Conservation (phyloP, 2,888 invertebrate genomes). For the Gortyna flavago region DNA sequence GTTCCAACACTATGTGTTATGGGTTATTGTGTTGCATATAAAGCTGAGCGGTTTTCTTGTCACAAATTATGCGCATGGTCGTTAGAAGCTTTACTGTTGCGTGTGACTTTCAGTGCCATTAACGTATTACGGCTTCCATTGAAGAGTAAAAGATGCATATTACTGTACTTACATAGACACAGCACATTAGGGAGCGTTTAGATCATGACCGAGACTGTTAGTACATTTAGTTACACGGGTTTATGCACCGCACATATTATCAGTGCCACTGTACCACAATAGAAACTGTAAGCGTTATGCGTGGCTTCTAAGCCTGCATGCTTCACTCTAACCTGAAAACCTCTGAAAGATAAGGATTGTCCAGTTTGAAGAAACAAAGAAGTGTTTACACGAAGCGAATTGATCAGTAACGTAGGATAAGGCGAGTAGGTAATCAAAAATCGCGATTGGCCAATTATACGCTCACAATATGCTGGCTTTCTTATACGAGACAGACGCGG, state of each 20-base stretch:
- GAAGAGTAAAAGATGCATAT: background rate
- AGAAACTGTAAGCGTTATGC: background rate
- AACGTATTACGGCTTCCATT: background rate
- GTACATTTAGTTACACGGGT: background rate
- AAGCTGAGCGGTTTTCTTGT: conserved; percentile 23
- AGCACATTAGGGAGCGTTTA: background rate
- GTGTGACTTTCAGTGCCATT: background rate
- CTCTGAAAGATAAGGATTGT: background rate
- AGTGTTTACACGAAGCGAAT: conserved; percentile 15
- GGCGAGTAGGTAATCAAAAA: conserved; percentile 18
- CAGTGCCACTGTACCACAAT: background rate
- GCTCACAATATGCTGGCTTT: conserved; percentile 7
- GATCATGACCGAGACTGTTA: background rate
- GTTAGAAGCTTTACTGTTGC: background rate
- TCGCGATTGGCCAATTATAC: conserved; percentile 17
- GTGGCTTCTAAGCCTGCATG: background rate
- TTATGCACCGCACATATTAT: background rate
- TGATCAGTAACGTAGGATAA: conserved; percentile 5
- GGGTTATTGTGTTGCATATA: conserved; percentile 25
- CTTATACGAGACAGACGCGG: background rate
- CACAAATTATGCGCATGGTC: background rate
- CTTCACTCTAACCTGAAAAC: conserved; percentile 3
- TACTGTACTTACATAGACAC: background rate
- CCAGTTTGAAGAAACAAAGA: conserved; percentile 1
- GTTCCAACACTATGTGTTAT: conserved; percentile 14